phyloP scores from a whole-genome alignment of 1,140 invertebrate species.

The Drosophila jambulina region DNA sequence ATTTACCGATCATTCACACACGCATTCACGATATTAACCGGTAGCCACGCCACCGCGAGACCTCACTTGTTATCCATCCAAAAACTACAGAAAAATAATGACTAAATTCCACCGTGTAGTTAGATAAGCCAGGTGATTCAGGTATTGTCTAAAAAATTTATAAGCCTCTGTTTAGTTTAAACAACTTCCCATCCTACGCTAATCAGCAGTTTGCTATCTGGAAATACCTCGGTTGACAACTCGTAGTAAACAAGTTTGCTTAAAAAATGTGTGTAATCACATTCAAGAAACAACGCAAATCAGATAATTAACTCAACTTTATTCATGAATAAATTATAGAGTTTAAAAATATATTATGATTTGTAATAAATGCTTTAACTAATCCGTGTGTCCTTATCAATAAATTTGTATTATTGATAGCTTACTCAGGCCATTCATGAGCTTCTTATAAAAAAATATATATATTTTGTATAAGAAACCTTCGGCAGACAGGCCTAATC shows the following conservation, averaged over 20 bases:
- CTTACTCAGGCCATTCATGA: neutral
- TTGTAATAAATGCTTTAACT: neutral
- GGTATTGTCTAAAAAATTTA: neutral
- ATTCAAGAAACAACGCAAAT: slow-evolving; percentile 7
- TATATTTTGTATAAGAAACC: neutral
- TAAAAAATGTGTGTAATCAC: slow-evolving; percentile 7
- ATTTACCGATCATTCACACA: slow-evolving; percentile 20
- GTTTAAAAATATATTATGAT: neutral
- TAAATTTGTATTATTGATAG: slow-evolving; percentile 1
- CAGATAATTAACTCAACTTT: neutral
- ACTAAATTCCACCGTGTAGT: neutral
- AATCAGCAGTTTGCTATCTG: slow-evolving; percentile 3
- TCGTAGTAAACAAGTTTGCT: slow-evolving; percentile 6
- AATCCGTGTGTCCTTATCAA: slow-evolving; percentile 10
- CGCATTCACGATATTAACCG: neutral
- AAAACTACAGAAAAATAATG: neutral
- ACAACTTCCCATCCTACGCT: neutral
- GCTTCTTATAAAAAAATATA: neutral
- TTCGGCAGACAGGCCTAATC: neutral
- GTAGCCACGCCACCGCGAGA: neutral
- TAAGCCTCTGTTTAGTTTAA: no score
- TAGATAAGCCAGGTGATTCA: slow-evolving; percentile 3
- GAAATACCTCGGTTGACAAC: slow-evolving; percentile 2
- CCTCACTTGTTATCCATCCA: neutral
- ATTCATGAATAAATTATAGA: slow-evolving; percentile 11